A percentile compares a stretch with the other conserved stretches of the same genome.
Evolutionary conservation across 2,888 invertebrate species (phyloP).

Genomic region (Temnothorax ravouxi): DNA sequence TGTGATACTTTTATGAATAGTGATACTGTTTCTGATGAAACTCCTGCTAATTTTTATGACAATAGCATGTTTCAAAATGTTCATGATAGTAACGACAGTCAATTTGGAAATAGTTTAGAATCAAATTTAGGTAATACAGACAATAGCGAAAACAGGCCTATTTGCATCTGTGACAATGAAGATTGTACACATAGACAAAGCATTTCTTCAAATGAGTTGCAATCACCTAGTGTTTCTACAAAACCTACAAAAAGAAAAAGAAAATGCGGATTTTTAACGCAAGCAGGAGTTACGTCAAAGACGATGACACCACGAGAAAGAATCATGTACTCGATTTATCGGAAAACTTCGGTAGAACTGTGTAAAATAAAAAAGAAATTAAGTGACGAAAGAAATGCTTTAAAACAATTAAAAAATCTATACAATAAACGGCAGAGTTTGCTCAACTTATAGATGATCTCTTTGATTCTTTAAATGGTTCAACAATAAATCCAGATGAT

Average conservation of each 20-base stretch:
- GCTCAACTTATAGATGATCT: no score
- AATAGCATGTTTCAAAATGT: not conserved
- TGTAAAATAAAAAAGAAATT: slow-evolving; percentile 14
- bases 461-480: no score
- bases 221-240: not conserved
- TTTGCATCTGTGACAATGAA: not conserved
- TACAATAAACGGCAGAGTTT: no score
- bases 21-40: not conserved
- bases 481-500: no score
- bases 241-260: not conserved
- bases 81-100: not conserved
- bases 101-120: not conserved
- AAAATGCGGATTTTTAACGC: not conserved
- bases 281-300: not conserved
- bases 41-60: not conserved
- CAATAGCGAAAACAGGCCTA: not conserved
- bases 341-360: not conserved
- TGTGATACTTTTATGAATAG: not conserved
- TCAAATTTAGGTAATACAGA: not conserved
- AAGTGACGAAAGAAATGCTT: no score
- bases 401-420: not conserved
- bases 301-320: not conserved
- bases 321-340: not conserved
- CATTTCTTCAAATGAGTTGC: not conserved
- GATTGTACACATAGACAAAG: not conserved